Percentiles rank a stretch among this genome's conserved stretches.
Evolutionary conservation across 2,113 vertebrate genomes (phyloP).

Genomic region (Nerophis lumbriciformis): DNA sequence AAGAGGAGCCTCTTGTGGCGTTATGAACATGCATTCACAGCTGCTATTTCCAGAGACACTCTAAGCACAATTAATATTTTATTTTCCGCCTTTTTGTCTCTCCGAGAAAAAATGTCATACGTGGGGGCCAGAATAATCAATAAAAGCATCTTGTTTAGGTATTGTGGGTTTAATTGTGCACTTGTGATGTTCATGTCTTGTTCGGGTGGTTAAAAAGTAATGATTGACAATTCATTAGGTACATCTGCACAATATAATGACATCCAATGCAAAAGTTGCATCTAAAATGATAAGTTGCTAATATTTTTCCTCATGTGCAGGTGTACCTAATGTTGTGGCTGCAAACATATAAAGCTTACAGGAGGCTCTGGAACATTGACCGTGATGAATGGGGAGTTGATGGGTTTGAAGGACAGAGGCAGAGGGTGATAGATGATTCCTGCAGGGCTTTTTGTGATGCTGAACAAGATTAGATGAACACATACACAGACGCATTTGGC

Average conservation of each 20-base stretch:
- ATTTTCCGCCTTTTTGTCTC: constrained; percentile 37
- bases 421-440: constrained; percentile 41
- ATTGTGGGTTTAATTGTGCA: not conserved
- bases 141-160: constrained; percentile 19
- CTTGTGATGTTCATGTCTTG: not conserved
- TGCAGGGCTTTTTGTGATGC: constrained; percentile 15
- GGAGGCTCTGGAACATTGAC: constrained; percentile 24
- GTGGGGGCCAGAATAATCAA: constrained; percentile 22
- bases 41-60: constrained; percentile 39
- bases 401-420: constrained; percentile 35
- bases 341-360: not conserved
- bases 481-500: constrained; percentile 8
- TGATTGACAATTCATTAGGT: not conserved
- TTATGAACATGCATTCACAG: constrained; percentile 31
- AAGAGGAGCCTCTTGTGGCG: not conserved
- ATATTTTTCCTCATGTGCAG: not conserved
- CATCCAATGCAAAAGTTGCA: not conserved
- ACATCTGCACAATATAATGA: not conserved
- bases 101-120: constrained; percentile 31
- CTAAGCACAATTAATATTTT: constrained; percentile 27
- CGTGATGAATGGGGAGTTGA: constrained; percentile 37
- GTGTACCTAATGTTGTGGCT: too few relatives aligned
- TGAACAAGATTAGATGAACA: constrained; percentile 29
- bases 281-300: not conserved
- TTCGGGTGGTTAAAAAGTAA: too few relatives aligned